Evolutionary conservation across 35 echinoderm and acorn worm genomes (phyloP).

Genomic region (Ptychodera flava): DNA sequence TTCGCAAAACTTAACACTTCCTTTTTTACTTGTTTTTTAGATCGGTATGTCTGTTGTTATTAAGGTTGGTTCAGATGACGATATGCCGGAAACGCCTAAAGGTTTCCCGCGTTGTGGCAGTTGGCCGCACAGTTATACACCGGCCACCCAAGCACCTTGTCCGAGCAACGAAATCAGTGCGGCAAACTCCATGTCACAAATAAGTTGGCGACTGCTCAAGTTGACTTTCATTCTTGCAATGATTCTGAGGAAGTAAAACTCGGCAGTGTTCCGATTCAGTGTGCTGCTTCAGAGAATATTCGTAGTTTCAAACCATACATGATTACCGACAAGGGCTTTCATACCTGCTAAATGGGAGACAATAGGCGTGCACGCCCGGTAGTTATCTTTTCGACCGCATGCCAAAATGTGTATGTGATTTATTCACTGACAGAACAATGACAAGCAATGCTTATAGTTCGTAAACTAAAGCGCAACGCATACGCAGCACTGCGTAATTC

Average conservation of each 20-base stretch:
- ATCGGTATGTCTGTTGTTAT: conserved; percentile 81
- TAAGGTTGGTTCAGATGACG: conserved; percentile 66
- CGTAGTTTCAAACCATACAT: neutral
- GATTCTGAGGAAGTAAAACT: neutral
- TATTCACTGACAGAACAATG: too few species aligned
- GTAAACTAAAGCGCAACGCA: too few species aligned
- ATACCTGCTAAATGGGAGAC: too few species aligned
- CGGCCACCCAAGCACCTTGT: neutral
- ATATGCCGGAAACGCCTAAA: conserved; percentile 58
- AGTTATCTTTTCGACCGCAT: too few species aligned
- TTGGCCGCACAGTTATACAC: conserved; percentile 33
- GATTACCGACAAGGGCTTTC: too few species aligned
- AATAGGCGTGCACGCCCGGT: too few species aligned
- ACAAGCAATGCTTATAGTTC: too few species aligned
- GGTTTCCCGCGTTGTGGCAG: conserved; percentile 78
- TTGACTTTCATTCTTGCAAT: neutral
- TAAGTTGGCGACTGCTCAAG: neutral
- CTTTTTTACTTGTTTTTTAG: conserved; percentile 32
- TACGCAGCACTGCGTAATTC: too few species aligned
- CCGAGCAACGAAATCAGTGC: neutral
- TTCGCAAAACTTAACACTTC: too few species aligned
- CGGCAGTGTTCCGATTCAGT: neutral
- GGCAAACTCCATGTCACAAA: neutral
- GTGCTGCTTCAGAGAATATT: neutral
- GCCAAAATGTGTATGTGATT: too few species aligned